Evolutionary conservation across 2,888 invertebrate genomes (phyloP), one percentile per base, ranked within the genome.

Genomic region (Drosophila stalkeri): DNA sequence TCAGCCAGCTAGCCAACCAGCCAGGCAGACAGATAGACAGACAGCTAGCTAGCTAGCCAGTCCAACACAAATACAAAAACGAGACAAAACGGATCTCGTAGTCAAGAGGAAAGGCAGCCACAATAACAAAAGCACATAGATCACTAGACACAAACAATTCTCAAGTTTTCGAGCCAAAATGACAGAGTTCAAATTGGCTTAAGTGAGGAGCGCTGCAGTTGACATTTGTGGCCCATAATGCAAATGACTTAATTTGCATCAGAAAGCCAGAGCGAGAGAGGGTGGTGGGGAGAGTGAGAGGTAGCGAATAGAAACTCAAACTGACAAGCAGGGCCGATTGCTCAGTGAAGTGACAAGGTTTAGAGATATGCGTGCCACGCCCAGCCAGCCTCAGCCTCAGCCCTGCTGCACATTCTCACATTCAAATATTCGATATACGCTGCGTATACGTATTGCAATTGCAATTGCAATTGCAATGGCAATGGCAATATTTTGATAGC

Each of bases 281-380:
- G 14, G 14, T 12, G 35, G 12, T 4, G 4, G 35, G 12, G 4
- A 35, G 12, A 12, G 35, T 14, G 37, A 37, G 37, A 14, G 37
- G 5, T 2, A 16, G 52, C 5, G 35, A 31, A 18, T 16, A 20
- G 43, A 41, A 65, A 64, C 44, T 31, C 39, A 37, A 52, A 31
- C 31, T 49, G 54, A 51, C 39, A 33, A 68, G 64, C 80, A 67
- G 82, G 77, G 86, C 72, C 72, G 69, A 65, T 56, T 47, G 67
- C 41, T 31, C 78, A 84, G 60, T 71, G 66, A 75, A 67, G 73
- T 84, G 86, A 68, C 86, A 84, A 82, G 81, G 85, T 65, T 69
- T 64, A 57, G 52, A 54, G 72, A 33, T 54, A 73, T 51, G 31
- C 23, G 64, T 54, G 31, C 43, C 31, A 20, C 43, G 20, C 20